These are phyloP conservation scores for Lanius collurio DNA, from an alignment of 2,113 vertebrate genomes.

Conservation along the genomic window DNA sequence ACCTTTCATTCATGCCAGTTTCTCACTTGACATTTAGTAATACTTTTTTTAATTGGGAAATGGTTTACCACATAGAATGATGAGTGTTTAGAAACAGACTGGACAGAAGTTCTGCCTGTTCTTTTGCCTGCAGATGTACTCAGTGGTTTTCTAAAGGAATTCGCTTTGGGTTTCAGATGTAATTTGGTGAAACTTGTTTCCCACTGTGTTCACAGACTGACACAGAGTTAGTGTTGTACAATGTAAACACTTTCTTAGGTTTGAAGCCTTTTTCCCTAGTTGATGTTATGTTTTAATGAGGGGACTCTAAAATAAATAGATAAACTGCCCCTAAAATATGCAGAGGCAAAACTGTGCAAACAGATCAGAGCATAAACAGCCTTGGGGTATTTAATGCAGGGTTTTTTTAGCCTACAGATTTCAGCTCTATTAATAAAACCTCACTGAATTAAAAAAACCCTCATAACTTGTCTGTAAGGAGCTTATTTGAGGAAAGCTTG, in stretches of 20 bases:
- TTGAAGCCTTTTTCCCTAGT: not conserved
- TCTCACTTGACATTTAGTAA: not conserved
- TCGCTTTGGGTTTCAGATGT: not conserved
- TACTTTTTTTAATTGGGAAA: not conserved
- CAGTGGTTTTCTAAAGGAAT: not conserved
- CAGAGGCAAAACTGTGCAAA: not conserved
- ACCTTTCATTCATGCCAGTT: not conserved
- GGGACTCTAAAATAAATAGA: not conserved
- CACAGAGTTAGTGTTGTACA: not conserved
- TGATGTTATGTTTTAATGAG: not conserved
- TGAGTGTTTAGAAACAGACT: slow-evolving; percentile 8
- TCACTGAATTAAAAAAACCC: not conserved
- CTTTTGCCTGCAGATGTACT: not conserved
- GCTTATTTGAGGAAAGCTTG: not conserved
- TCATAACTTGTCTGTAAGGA: not conserved
- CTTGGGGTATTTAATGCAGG: not conserved
- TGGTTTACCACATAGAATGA: not conserved
- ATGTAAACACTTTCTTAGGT: not conserved
- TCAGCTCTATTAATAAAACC: not conserved
- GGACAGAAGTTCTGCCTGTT: not conserved
- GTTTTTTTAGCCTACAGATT: not conserved
- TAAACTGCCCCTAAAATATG: not conserved
- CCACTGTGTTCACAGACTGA: not conserved
- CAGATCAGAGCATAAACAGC: not conserved
- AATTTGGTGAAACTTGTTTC: not conserved